Base-by-base conservation (phyloP, 2,888 invertebrate genomes). In the Charanyca ferruginea region DNA sequence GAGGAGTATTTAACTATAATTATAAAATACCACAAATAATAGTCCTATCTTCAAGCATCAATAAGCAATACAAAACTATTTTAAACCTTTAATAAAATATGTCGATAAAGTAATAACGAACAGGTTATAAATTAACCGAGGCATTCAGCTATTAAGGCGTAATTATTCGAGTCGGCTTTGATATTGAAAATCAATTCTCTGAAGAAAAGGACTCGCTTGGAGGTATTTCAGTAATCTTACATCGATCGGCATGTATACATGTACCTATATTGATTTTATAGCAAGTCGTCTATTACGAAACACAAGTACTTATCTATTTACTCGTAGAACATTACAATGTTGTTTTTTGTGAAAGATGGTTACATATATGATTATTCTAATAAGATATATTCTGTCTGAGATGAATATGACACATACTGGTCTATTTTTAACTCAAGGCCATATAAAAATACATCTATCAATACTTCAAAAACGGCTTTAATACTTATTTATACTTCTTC, bases 161-260 rank as follows among this genome's bases (percentile, higher is more conserved):
- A 76, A 61, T 66, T 62, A 66, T 48, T 72, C 44, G n/a, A 62
- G 20, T 53, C 42, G 49, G 45, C 41, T 77, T 47, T 51, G 49
- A 57, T 74, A 61, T 66, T 47, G 60, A 76, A 71, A 74, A 76
- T 72, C 61, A 71, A 76, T 74, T 59, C 25, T 45, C 47, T 51
- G 52, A 55, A 53, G 61, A 77, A 66, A 76, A 62, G 32, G 55
- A 41, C 42, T 51, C n/a, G 60, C 47, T 61, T 72, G 44, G 16
- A 72, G 58, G 58, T 61, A 48, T 62, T 74, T 59, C 18, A 38
- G 53, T 54, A 42, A 66, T 61, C 54, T 69, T 54, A 49, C 25
- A 71, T 71, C 49, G 76, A 74, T 66, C 22, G 53, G 6, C 11
- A 38, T 23, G 35, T 42, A n/a, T n/a, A n/a, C n/a, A n/a, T n/a